phyloP scores from a whole-genome alignment of 2,888 invertebrate genomes.

The Pachycephus smyrnensis region DNA sequence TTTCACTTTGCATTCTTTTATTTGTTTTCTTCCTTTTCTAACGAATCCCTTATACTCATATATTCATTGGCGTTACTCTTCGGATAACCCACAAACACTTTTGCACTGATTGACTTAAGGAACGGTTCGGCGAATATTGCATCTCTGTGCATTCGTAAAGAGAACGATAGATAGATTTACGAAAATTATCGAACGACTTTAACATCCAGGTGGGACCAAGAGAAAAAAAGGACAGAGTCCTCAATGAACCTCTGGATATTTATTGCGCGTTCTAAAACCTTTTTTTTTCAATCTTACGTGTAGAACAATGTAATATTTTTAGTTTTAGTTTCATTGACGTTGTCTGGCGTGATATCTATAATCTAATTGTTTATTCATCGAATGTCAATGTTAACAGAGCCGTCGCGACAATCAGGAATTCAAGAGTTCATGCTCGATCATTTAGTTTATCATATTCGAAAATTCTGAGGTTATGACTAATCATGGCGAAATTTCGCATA shows the following conservation, averaged over 20 bases:
- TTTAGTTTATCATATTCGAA: neutral
- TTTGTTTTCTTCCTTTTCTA: neutral
- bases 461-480: neutral
- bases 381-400: neutral
- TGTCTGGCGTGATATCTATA: neutral
- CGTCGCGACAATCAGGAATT: neutral
- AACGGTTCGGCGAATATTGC: neutral
- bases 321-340: neutral
- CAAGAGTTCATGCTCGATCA: neutral
- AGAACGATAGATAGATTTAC: neutral
- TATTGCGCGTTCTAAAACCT: neutral
- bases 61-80: neutral
- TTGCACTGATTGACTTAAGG: neutral
- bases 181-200: neutral
- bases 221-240: neutral
- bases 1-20: neutral
- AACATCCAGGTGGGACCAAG: neutral
- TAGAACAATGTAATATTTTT: neutral
- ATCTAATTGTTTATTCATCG: neutral
- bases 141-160: neutral
- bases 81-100: neutral
- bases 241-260: neutral
- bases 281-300: neutral
- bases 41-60: neutral
- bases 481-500: neutral